These are phyloP conservation scores for Ceratosolen fusciceps DNA, from an alignment of 1,140 invertebrate genomes.

Conservation along the genomic window DNA sequence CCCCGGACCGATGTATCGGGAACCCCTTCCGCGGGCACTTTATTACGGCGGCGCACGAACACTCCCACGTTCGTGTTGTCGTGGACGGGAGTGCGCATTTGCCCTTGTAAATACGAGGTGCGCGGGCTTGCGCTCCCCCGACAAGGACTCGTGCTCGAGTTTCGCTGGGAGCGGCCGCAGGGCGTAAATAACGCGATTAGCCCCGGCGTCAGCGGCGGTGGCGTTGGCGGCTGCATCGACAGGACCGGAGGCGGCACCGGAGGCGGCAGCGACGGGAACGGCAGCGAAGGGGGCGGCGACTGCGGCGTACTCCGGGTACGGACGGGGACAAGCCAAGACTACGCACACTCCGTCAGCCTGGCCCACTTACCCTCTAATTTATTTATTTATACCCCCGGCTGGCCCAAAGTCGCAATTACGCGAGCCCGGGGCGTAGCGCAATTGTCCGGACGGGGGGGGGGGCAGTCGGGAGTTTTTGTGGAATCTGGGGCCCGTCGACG, in stretches of 20 bases:
- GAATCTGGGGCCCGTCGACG: not conserved
- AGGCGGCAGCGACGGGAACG: not conserved
- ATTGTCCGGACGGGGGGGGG: not conserved
- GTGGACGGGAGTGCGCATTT: not conserved
- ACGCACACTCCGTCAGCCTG: not conserved
- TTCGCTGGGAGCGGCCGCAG: not conserved
- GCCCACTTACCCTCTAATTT: conserved; percentile 22
- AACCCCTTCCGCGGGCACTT: conserved; percentile 4
- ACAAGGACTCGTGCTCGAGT: not conserved
- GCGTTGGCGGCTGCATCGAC: too few relatives aligned
- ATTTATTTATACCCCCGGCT: conserved; percentile 16
- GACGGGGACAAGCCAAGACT: not conserved
- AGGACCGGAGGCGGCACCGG: too few relatives aligned
- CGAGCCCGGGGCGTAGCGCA: not conserved
- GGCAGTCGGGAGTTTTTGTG: not conserved
- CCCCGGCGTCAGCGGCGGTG: conserved; percentile 6
- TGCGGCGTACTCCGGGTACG: too few relatives aligned
- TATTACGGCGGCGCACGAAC: not conserved
- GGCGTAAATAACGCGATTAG: conserved; percentile 34
- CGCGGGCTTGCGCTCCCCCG: not conserved
- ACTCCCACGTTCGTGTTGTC: conserved; percentile 22
- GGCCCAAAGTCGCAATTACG: not conserved
- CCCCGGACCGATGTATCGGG: not conserved
- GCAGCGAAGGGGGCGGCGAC: not conserved
- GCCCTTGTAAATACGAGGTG: conserved; percentile 18